phyloP scores from a whole-genome alignment of 2,113 vertebrate species.

The Heloderma charlesbogerti region DNA sequence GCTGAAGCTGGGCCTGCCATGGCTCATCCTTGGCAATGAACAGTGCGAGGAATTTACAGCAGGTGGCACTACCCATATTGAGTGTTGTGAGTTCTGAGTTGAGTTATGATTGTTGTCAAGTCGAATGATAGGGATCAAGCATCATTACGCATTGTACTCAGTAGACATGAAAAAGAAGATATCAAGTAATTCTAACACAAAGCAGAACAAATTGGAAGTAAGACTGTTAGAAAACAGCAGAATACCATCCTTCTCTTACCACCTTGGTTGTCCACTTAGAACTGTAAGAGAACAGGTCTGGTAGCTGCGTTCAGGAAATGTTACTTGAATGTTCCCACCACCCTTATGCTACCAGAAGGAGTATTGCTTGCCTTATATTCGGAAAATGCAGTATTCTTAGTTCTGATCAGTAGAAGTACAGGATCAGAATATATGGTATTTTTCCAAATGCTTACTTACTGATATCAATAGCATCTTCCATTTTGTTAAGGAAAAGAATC shows the following conservation, averaged over 20 bases:
- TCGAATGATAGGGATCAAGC: not conserved
- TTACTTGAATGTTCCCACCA: not conserved
- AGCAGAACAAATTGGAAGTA: not conserved
- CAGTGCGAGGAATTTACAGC: not conserved
- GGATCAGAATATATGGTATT: not conserved
- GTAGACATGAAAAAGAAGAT: not conserved
- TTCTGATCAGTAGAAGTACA: not conserved
- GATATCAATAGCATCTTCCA: not conserved
- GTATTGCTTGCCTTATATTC: not conserved
- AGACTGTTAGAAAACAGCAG: not conserved
- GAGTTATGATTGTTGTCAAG: not conserved
- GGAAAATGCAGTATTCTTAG: not conserved
- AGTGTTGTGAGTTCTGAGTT: not conserved
- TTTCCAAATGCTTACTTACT: not conserved
- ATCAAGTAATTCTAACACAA: not conserved
- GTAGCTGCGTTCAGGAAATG: not conserved
- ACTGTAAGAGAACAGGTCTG: not conserved
- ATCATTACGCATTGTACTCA: not conserved
- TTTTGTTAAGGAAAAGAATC: not conserved
- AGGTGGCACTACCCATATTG: not conserved
- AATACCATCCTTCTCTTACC: not conserved
- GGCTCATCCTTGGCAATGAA: not conserved
- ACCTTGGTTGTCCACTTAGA: not conserved
- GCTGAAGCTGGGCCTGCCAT: not conserved
- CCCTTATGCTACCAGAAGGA: not conserved